Percentiles rank a stretch among this genome's conserved stretches.
Evolutionary conservation across 2,113 vertebrate genomes (phyloP).

Genomic region (Megaptera novaeangliae): DNA sequence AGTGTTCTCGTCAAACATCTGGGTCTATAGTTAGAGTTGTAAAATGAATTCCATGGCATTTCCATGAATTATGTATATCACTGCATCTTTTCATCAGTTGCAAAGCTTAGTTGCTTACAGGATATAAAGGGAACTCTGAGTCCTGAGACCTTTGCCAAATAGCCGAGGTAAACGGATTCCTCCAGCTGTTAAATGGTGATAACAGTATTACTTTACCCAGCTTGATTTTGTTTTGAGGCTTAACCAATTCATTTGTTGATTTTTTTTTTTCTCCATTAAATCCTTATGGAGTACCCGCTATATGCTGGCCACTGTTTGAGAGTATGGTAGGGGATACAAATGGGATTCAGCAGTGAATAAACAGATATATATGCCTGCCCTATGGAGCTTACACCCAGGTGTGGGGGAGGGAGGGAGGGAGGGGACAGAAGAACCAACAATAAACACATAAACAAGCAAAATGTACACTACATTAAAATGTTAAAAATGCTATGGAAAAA

Average conservation of each 20-base stretch:
- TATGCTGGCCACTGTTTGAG: not conserved
- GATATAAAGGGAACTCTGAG: not conserved
- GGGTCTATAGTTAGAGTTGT: not conserved
- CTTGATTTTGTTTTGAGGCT: not conserved
- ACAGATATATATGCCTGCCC: not conserved
- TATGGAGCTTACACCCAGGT: not conserved
- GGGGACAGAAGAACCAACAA: not conserved
- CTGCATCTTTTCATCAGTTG: not conserved
- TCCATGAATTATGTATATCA: not conserved
- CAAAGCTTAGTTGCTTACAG: not conserved
- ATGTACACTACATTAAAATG: not conserved
- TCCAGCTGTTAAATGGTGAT: not conserved
- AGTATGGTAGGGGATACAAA: not conserved
- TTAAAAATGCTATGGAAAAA: not conserved
- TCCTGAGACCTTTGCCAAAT: not conserved
- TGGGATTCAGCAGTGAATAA: not conserved
- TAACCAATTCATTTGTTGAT: not conserved
- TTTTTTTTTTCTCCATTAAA: not conserved
- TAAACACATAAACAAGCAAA: not conserved
- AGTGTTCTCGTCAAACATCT: conserved; percentile 12
- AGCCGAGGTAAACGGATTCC: not conserved
- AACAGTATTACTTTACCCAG: not conserved
- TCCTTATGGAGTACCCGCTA: not conserved
- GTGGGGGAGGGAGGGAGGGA: not conserved
- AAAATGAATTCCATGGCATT: not conserved